Base-by-base conservation (phyloP, 2,113 vertebrate species). In the Halcyon malimbica region DNA sequence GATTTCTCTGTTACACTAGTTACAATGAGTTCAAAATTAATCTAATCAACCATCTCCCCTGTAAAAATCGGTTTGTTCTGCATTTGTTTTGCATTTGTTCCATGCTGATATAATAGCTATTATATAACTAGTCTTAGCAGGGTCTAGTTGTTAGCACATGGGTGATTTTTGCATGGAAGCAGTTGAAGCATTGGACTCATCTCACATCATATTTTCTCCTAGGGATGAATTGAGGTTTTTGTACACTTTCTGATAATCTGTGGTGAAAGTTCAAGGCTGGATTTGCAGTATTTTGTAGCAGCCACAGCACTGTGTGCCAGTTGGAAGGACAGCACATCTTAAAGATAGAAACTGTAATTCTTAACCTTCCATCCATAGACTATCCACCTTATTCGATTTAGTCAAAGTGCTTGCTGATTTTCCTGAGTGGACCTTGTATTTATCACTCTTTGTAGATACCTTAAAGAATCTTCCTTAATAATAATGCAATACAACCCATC, bases 1-100 rank as follows among this genome's bases (percentile, higher is more conserved):
- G 29, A 83, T 59, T 90, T 86, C 53, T 85, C 28, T 88, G 21
- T 69, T 89, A 35, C 29, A 37, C 46, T 59, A 54, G 51, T 84
- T 83, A 70, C 37, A 68, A 67, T 59, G 37, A 60, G 54, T 77
- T 92, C 81, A 59, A 92, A 87, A 86, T 91, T 92, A 95, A 84
- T 87, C 46, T 56, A 78, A 50, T 86, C 76, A 86, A 51, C 23
- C 57, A 21, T 24, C 10, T 74, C 10, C 68, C 16, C 64, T 86
- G 37, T 81, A 87, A 93, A 88, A 59, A 54, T 44, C 6, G 35
- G 35, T 35, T 35, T 35, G 35, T 35, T 35, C 35, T 35, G 35
- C 35, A 35, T 35, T 35, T 35, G 35, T 35, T 35, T 7, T 86
- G 20, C 21, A 11, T 87, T 59, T 54, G 8, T 63, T 93, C 46